A percentile compares a stretch with the other conserved stretches of the same genome.
These are phyloP conservation scores for Gymnorhina tibicen DNA, from an alignment of 2,113 vertebrate genomes.

Conservation along the genomic window DNA sequence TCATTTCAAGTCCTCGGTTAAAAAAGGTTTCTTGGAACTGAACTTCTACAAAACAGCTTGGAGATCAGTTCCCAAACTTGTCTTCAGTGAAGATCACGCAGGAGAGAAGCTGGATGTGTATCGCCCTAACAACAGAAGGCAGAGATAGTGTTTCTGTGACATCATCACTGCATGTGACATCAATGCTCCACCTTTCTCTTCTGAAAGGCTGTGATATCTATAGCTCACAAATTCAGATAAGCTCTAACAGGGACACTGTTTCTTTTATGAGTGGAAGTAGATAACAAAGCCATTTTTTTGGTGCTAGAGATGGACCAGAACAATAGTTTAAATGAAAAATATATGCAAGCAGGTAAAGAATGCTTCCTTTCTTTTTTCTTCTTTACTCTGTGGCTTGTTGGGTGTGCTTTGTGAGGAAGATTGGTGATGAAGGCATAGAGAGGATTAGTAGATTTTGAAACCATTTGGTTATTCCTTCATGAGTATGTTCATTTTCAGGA, in stretches of 20 bases:
- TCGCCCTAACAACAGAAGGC: background rate
- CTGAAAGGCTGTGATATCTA: background rate
- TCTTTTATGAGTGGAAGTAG: background rate
- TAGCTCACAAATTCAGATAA: background rate
- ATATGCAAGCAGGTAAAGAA: background rate
- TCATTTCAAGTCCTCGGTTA: background rate
- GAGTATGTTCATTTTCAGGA: background rate
- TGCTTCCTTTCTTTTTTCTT: background rate
- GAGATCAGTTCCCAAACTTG: background rate
- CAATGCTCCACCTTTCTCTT: background rate
- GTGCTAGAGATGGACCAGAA: background rate
- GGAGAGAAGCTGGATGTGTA: background rate
- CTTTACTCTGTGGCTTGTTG: background rate
- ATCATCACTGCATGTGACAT: background rate
- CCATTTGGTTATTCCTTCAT: background rate
- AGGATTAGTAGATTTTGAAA: background rate
- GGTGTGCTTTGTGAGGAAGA: background rate
- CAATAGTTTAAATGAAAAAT: background rate
- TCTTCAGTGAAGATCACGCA: background rate
- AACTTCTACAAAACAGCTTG: background rate
- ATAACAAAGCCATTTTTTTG: background rate
- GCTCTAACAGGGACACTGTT: background rate
- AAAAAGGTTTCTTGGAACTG: background rate
- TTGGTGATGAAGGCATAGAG: background rate
- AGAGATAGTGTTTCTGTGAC: background rate